Evolutionary conservation across 2,888 invertebrate species (phyloP), one percentile per base, ranked within the genome.

Genomic region (Dasypolia templi): DNA sequence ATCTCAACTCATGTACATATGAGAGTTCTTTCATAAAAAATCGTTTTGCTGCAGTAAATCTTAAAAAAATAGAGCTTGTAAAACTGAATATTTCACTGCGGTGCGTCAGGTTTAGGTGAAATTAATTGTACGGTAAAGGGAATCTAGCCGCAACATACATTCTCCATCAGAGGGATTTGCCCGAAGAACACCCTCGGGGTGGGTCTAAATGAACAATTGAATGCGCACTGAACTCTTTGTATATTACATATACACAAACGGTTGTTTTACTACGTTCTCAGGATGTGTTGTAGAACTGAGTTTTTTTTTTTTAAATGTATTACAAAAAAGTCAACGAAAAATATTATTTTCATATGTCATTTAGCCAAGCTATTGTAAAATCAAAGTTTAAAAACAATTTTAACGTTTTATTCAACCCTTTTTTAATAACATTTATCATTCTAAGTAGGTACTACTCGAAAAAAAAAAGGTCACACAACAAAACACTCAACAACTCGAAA

Each of bases 91-190:
- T 85, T 88, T 91, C 88, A 90, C 89, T 87, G 84, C 74, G 75
- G 84, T n/a, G n/a, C 72, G 87, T 82, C 88, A 90, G 90, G 92
- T 92, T 93, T 91, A 90, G 90, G 88, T 88, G 86, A 91, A 93
- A 94, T 93, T 93, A 93, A 93, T 93, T 92, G 93, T 91, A 91
- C 86, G 90, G 90, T 87, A 91, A 90, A 90, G 89, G 88, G 84
- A 86, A 88, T 83, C 87, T 87, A 83, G 86, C 93, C 93, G 78
- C 93, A 92, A 93, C 94, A 94, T 91, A 93, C 92, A 94, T 93
- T 93, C 92, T 91, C 93, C 94, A 94, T 94, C 94, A 93, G 92
- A 93, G 91, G 93, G 92, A 89, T 91, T 92, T 89, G 87, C 84
- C 86, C 87, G 85, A 67, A 82, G 86, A 89, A 88, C 88, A 87